Conservation (phyloP, 1,140 invertebrate genomes). For the Lasioglossum baleicum region DNA sequence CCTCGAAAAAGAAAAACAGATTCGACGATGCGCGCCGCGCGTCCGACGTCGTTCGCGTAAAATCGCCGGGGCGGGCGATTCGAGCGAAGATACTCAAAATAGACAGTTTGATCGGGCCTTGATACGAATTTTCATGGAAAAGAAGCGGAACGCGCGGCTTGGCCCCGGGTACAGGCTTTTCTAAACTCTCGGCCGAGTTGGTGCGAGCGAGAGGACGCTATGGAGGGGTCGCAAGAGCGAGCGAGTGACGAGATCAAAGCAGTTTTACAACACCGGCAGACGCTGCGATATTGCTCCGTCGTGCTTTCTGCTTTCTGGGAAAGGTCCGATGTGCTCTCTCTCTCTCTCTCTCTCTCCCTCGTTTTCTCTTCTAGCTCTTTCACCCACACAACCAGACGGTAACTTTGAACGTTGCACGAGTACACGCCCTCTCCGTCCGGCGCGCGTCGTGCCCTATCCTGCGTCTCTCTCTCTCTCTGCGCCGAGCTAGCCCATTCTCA, state of each 20-base stretch:
- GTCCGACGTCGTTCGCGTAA: background rate
- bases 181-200: constrained; percentile 32
- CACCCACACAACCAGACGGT: constrained; percentile 18
- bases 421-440: constrained; percentile 3
- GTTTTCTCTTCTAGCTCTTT: constrained; percentile 5
- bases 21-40: no score
- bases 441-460: background rate
- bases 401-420: constrained; percentile 36
- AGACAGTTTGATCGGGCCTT: constrained; percentile 50
- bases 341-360: background rate
- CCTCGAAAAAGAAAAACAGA: no score
- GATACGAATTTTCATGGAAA: constrained; percentile 54
- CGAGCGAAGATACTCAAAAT: constrained; percentile 14
- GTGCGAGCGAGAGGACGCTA: constrained; percentile 5
- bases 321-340: constrained; percentile 50
- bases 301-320: constrained; percentile 65
- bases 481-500: constrained; percentile 29
- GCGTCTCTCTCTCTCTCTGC: background rate
- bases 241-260: constrained; percentile 63
- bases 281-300: constrained; percentile 63
- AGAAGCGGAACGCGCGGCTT: constrained; percentile 29
- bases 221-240: background rate
- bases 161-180: constrained; percentile 29
- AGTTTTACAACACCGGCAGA: constrained; percentile 65
- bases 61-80: background rate